Conservation (phyloP, 2,888 invertebrate species). For the Epistrophella euchroma region DNA sequence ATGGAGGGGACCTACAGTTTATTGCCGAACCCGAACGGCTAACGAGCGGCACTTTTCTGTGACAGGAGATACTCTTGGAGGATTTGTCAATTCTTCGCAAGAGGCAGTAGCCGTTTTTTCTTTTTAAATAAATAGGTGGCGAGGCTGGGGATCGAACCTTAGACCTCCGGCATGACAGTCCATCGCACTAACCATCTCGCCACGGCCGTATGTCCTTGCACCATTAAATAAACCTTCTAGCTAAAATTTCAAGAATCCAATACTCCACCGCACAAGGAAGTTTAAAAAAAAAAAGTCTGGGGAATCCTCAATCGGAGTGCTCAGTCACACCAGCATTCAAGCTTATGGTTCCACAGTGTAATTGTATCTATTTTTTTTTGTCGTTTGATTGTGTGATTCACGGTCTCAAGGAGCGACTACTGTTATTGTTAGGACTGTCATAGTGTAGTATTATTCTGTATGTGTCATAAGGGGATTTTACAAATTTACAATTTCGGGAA, state of each 20-base stretch:
- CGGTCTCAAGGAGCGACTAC: constrained; percentile 50
- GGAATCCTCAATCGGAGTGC: constrained; percentile 25
- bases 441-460: constrained; percentile 27
- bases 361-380: constrained; percentile 60
- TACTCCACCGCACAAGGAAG: not conserved
- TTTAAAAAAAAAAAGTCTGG: not conserved
- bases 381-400: constrained; percentile 34
- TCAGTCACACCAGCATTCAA: constrained; percentile 17
- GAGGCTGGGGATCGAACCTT: no score
- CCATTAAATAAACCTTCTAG: not conserved
- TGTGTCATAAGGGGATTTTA: constrained; percentile 28
- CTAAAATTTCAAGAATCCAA: constrained; percentile 6
- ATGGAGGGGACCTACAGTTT: no score
- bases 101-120: no score
- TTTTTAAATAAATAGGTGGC: no score
- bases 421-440: constrained; percentile 42
- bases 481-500: constrained; percentile 25
- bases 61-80: no score
- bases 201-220: no score
- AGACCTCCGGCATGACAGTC: no score
- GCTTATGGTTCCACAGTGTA: constrained; percentile 53
- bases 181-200: no score
- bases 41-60: no score
- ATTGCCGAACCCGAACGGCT: no score
- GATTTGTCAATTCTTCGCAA: no score